phyloP scores from a whole-genome alignment of 2,113 vertebrate genomes.

The Cepphus grylle region DNA sequence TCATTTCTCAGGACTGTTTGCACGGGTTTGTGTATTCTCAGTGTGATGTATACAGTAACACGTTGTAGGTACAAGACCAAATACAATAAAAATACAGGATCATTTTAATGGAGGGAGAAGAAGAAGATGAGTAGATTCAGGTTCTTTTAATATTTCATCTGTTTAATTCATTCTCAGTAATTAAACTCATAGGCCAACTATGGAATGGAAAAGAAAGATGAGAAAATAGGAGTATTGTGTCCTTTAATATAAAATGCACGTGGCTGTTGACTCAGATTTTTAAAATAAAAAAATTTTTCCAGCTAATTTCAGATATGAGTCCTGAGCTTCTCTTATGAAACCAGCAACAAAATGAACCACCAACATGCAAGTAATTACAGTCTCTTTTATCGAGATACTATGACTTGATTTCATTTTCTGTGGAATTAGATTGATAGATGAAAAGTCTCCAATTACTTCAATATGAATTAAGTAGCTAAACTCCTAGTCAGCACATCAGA shows the following conservation, averaged over 20 bases:
- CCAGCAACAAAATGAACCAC: not conserved
- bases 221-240: not conserved
- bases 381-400: not conserved
- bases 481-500: not conserved
- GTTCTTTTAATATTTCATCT: not conserved
- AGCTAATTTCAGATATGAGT: not conserved
- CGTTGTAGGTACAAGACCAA: not conserved
- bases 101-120: not conserved
- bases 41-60: not conserved
- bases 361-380: not conserved
- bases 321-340: not conserved
- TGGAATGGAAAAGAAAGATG: not conserved
- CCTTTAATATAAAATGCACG: not conserved
- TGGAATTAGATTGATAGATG: not conserved
- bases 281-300: not conserved
- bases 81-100: not conserved
- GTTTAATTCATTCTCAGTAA: not conserved
- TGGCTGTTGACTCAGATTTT: not conserved
- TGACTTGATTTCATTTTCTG: not conserved
- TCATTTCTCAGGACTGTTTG: not conserved
- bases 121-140: not conserved
- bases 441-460: not conserved
- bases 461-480: not conserved
- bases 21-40: not conserved
- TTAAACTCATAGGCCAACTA: not conserved